phyloP scores from a whole-genome alignment of 2,888 invertebrate species.

The Linnaemya vulpina region DNA sequence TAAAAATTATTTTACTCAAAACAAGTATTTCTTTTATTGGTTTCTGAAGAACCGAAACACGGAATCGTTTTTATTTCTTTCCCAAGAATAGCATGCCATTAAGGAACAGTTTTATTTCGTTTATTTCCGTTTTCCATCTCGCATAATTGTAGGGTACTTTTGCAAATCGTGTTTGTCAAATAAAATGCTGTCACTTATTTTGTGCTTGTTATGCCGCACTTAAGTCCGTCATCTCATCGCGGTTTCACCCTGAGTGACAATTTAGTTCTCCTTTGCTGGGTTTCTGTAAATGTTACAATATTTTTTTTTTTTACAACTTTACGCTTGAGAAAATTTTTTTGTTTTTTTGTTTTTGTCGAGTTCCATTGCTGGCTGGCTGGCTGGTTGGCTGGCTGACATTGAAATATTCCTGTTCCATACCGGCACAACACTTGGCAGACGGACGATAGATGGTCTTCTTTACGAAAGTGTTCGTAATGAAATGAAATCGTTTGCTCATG shows the following conservation, averaged over 20 bases:
- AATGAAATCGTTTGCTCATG: slow-evolving; percentile 74
- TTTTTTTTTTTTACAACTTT: slow-evolving; percentile 59
- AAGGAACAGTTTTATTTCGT: not conserved
- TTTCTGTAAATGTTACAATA: slow-evolving; percentile 39
- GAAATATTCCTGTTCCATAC: slow-evolving; percentile 70
- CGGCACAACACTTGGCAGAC: slow-evolving; percentile 43
- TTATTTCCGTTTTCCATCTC: too few relatives aligned
- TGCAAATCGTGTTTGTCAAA: not conserved
- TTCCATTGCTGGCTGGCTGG: slow-evolving; percentile 49
- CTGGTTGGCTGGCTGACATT: slow-evolving; percentile 63
- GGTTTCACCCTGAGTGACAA: slow-evolving; percentile 68
- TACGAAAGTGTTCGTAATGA: slow-evolving; percentile 57
- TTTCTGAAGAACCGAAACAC: too few relatives aligned
- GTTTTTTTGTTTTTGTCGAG: slow-evolving; percentile 19
- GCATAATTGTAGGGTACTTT: not conserved
- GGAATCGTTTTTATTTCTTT: too few relatives aligned
- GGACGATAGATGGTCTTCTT: slow-evolving; percentile 30
- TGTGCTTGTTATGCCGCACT: slow-evolving; percentile 50
- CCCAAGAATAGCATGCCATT: too few relatives aligned
- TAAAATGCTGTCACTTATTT: not conserved
- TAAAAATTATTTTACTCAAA: too few relatives aligned
- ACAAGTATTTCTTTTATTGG: too few relatives aligned
- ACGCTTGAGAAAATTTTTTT: slow-evolving; percentile 67
- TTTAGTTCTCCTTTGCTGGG: slow-evolving; percentile 60
- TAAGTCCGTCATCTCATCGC: slow-evolving; percentile 32